These are phyloP conservation scores for Nylanderia fulva DNA, from an alignment of 1,140 invertebrate species.

Conservation along the genomic window DNA sequence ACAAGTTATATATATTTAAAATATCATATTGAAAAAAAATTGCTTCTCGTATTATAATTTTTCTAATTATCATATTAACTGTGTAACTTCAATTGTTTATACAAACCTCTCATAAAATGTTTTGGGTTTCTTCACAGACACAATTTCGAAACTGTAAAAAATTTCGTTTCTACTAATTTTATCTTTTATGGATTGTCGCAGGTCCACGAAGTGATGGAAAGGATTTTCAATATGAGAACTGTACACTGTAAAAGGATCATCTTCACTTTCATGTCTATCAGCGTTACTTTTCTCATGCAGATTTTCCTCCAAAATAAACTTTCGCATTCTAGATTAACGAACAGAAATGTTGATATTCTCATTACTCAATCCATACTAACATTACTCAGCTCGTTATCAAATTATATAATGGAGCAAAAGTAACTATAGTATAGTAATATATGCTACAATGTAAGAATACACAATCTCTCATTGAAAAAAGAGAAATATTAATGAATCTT, in stretches of 20 bases:
- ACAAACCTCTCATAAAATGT: conserved; percentile 70
- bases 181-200: conserved; percentile 63
- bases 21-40: not conserved
- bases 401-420: conserved; percentile 44
- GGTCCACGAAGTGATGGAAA: not conserved
- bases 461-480: not conserved
- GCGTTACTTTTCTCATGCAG: not conserved
- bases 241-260: not conserved
- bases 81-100: not conserved
- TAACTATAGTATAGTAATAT: not conserved
- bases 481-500: not conserved
- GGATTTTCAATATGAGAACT: not conserved
- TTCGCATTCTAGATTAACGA: conserved; percentile 28
- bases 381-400: not conserved
- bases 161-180: conserved; percentile 61
- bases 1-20: not conserved
- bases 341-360: not conserved
- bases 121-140: conserved; percentile 43
- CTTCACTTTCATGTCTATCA: not conserved
- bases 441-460: not conserved
- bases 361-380: not conserved
- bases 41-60: not conserved
- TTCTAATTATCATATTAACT: conserved; percentile 10
- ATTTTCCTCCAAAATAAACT: not conserved
- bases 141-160: conserved; percentile 77